Conservation (phyloP, 1,140 invertebrate genomes). For the Nasonia longicornis region DNA sequence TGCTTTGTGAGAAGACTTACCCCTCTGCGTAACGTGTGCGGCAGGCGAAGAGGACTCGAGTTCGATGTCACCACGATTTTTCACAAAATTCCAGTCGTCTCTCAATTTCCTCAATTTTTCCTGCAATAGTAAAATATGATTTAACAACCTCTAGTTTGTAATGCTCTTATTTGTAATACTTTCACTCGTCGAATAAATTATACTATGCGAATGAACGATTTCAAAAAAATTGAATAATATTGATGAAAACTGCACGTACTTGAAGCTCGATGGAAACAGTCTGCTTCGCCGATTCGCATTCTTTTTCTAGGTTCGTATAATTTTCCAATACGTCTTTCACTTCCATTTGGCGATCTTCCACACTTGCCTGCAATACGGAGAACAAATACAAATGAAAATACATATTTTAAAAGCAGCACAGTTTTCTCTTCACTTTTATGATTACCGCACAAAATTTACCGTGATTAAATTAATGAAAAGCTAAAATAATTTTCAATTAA, state of each 20-base stretch:
- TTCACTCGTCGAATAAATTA: neutral
- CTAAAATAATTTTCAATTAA: neutral
- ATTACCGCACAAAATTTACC: no score
- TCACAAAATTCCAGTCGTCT: constrained; percentile 74
- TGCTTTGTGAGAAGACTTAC: constrained; percentile 50
- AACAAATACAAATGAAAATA: constrained; percentile 28
- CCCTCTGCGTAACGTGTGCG: constrained; percentile 48
- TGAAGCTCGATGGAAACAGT: constrained; percentile 72
- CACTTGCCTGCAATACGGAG: constrained; percentile 59
- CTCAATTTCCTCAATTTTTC: constrained; percentile 73
- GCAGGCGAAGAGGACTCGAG: constrained; percentile 45
- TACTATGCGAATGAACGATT: neutral
- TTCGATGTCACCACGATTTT: constrained; percentile 63
- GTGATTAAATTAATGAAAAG: neutral
- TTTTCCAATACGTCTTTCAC: constrained; percentile 77
- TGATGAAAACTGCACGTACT: constrained; percentile 56
- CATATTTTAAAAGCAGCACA: constrained; percentile 28
- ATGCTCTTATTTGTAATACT: neutral
- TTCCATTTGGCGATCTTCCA: constrained; percentile 74
- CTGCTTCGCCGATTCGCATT: constrained; percentile 73
- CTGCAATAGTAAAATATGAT: constrained; percentile 50
- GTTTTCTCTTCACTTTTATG: no score
- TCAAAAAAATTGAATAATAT: constrained; percentile 2
- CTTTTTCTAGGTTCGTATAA: constrained; percentile 77
- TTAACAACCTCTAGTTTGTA: neutral